Percentiles rank a stretch among this genome's conserved stretches.
These are phyloP conservation scores for Allophyes oxyacanthae DNA, from an alignment of 2,888 invertebrate genomes.

Conservation along the genomic window DNA sequence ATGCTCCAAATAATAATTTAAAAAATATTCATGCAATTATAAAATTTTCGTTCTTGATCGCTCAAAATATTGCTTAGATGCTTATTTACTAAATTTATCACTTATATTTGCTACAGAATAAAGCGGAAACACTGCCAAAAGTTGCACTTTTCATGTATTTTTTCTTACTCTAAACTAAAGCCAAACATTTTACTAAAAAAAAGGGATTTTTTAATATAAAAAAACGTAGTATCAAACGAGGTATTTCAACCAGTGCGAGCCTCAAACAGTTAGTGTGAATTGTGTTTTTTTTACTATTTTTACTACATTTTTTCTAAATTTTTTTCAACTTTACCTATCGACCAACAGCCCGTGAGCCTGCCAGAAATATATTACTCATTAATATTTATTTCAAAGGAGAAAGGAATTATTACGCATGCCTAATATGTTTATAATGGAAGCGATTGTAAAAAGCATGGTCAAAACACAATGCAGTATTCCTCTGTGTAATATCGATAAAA, in stretches of 20 bases:
- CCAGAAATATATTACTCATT: constrained; percentile 61
- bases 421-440: constrained; percentile 61
- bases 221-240: neutral
- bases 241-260: constrained; percentile 45
- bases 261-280: constrained; percentile 55
- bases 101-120: constrained; percentile 52
- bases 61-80: constrained; percentile 75
- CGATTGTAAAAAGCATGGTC: constrained; percentile 64
- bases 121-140: constrained; percentile 58
- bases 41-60: constrained; percentile 72
- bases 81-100: constrained; percentile 48
- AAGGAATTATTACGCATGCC: constrained; percentile 67
- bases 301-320: constrained; percentile 42
- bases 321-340: constrained; percentile 75
- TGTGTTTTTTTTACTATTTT: constrained; percentile 50
- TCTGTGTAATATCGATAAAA: constrained; percentile 38
- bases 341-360: constrained; percentile 75
- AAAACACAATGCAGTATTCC: constrained; percentile 48
- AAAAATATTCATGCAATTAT: constrained; percentile 58
- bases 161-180: constrained; percentile 46
- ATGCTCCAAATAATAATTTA: constrained; percentile 41
- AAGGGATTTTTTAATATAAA: neutral
- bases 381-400: constrained; percentile 37
- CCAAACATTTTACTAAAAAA: constrained; percentile 51
- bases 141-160: constrained; percentile 45